These are phyloP conservation scores for Perccottus glenii DNA, from an alignment of 2,113 vertebrate genomes.

Conservation along the genomic window DNA sequence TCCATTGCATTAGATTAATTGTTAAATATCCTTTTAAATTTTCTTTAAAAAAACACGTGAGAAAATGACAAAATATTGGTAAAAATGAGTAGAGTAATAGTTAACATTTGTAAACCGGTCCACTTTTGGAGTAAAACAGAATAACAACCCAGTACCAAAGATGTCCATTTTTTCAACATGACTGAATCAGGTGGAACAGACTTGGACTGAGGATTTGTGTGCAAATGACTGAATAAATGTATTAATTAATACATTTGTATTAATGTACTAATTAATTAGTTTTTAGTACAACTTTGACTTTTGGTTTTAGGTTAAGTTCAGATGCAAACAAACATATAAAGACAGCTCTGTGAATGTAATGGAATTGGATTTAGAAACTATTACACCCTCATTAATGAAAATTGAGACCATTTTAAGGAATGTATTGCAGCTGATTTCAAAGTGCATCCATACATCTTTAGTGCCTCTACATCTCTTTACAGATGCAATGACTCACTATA, in stretches of 20 bases:
- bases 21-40: no score
- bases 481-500: conserved; percentile 2
- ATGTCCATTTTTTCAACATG: not conserved
- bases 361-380: conserved; percentile 5
- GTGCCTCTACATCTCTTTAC: conserved; percentile 4
- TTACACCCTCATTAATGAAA: conserved; percentile 6
- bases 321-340: not conserved
- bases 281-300: no score
- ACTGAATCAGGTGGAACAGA: not conserved
- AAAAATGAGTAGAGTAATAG: not conserved
- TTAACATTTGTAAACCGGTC: not conserved
- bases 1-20: no score
- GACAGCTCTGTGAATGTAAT: not conserved
- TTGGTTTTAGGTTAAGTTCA: no score
- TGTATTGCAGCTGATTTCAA: not conserved
- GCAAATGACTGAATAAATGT: no score
- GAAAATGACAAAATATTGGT: no score
- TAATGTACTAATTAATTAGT: no score
- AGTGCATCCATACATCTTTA: conserved; percentile 6
- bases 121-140: not conserved
- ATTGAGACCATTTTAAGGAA: conserved; percentile 1
- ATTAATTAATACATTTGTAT: no score
- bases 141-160: not conserved
- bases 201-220: not conserved
- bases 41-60: no score